Conservation (phyloP, 2,888 invertebrate genomes). For the Cosmopolites sordidus region DNA sequence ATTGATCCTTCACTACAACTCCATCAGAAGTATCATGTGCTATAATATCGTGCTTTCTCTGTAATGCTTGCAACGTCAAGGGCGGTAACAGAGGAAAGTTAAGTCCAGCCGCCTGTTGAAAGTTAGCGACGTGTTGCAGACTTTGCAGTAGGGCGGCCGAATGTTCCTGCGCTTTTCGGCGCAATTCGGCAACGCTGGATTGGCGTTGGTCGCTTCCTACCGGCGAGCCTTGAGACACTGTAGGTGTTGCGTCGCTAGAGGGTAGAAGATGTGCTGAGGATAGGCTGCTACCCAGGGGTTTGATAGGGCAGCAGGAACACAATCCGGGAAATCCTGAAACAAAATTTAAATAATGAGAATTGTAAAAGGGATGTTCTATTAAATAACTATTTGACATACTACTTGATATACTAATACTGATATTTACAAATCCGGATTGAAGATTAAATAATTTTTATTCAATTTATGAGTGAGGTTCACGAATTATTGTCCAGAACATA, state of each 20-base stretch:
- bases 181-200: slow-evolving; percentile 85
- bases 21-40: slow-evolving; percentile 19
- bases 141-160: slow-evolving; percentile 81
- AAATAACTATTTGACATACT: too few relatives aligned
- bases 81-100: slow-evolving; percentile 53
- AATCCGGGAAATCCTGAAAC: slow-evolving; percentile 68
- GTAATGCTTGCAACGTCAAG: slow-evolving; percentile 44
- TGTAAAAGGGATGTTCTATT: too few relatives aligned
- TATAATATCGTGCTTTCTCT: slow-evolving; percentile 43
- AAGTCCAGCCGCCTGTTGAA: slow-evolving; percentile 57
- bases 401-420: too few relatives aligned
- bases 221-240: slow-evolving; percentile 43
- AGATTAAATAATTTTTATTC: too few relatives aligned
- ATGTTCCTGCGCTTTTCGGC: slow-evolving; percentile 92
- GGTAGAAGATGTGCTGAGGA: slow-evolving; percentile 35
- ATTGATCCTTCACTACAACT: slow-evolving; percentile 19
- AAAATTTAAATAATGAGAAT: too few relatives aligned
- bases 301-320: slow-evolving; percentile 76
- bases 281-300: slow-evolving; percentile 48
- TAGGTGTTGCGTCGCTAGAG: slow-evolving; percentile 38
- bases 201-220: slow-evolving; percentile 63
- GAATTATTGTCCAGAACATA: too few relatives aligned
- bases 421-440: too few relatives aligned
- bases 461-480: too few relatives aligned
- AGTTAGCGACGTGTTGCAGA: slow-evolving; percentile 61